Percentiles rank a stretch among this genome's conserved stretches.
These are phyloP conservation scores for Rhyzopertha dominica DNA, from an alignment of 1,140 invertebrate genomes.

Conservation along the genomic window DNA sequence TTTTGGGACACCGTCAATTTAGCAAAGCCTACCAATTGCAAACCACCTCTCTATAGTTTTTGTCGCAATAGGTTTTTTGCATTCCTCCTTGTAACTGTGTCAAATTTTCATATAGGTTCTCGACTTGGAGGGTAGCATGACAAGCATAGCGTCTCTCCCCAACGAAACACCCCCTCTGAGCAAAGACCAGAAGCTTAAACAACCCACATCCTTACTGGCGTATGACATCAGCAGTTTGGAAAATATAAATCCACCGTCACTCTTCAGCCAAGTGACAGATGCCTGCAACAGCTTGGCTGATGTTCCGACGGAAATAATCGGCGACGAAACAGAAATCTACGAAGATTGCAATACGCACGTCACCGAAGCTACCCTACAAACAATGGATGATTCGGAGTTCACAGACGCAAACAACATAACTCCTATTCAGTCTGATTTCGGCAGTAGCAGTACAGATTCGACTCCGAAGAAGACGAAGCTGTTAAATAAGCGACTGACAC, in stretches of 20 bases:
- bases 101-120: too few relatives aligned
- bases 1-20: too few relatives aligned
- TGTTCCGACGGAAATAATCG: constrained; percentile 54
- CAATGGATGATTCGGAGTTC: constrained; percentile 34
- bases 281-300: constrained; percentile 58
- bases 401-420: constrained; percentile 46
- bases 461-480: constrained; percentile 59
- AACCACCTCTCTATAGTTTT: too few relatives aligned
- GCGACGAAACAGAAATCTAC: constrained; percentile 52
- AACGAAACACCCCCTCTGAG: constrained; percentile 73
- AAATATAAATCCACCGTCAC: constrained; percentile 58
- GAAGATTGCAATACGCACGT: constrained; percentile 51
- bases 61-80: too few relatives aligned
- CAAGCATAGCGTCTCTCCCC: constrained; percentile 77
- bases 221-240: constrained; percentile 60
- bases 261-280: constrained; percentile 58
- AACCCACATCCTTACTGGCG: too few relatives aligned
- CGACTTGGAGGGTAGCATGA: constrained; percentile 72
- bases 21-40: too few relatives aligned
- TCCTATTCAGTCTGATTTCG: constrained; percentile 51
- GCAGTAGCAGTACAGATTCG: constrained; percentile 61
- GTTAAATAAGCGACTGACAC: constrained; percentile 56
- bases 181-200: too few relatives aligned
- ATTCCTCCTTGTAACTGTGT: too few relatives aligned
- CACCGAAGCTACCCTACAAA: constrained; percentile 37